A percentile compares a stretch with the other conserved stretches of the same genome.
Conservation (phyloP, 2,113 vertebrate genomes). For the Speoplatyrhinus poulsoni region DNA sequence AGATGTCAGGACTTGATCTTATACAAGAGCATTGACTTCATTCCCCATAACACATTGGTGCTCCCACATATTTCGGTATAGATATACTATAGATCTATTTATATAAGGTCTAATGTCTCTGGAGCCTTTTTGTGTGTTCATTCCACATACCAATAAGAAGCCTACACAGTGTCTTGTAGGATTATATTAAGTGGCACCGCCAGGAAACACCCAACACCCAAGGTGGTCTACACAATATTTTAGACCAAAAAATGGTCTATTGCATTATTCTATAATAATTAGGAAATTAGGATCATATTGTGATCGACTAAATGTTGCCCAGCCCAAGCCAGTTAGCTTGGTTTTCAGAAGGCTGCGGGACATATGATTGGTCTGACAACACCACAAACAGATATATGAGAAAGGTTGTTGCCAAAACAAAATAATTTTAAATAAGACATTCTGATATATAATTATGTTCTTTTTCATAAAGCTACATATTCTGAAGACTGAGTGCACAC, state of each 20-base stretch:
- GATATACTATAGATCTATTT: not conserved
- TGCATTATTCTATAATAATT: no score
- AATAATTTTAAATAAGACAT: no score
- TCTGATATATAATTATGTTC: no score
- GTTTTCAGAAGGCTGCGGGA: not conserved
- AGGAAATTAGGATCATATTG: no score
- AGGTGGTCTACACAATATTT: not conserved
- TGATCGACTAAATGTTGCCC: no score
- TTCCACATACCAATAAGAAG: not conserved
- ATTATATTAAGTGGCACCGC: not conserved
- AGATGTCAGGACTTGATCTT: conserved; percentile 57
- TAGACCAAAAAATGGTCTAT: no score
- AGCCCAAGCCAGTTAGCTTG: not conserved
- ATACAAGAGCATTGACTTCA: conserved; percentile 36
- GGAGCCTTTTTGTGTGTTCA: not conserved
- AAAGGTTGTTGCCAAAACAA: no score
- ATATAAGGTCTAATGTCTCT: no score
- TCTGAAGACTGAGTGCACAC: no score
- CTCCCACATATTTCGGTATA: not conserved
- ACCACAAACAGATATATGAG: no score
- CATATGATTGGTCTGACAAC: no score
- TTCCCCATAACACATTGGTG: conserved; percentile 11
- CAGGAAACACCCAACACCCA: not conserved
- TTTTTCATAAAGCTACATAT: no score
- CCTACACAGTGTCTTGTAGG: not conserved